Evolutionary conservation across 2,888 invertebrate genomes (phyloP).

Genomic region (Conops quadrifasciatus): DNA sequence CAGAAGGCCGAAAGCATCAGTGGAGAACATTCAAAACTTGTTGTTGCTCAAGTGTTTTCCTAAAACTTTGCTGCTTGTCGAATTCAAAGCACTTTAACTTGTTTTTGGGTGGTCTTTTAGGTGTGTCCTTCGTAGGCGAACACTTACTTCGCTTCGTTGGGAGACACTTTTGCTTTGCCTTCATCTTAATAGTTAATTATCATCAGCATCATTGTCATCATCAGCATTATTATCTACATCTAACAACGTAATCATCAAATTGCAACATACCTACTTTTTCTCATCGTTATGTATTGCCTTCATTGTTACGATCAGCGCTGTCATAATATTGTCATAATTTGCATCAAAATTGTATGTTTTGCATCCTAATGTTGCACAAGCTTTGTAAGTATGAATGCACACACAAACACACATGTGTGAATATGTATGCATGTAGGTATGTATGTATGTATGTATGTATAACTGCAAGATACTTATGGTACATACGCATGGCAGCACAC

Average conservation of each 20-base stretch:
- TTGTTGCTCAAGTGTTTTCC: constrained; percentile 26
- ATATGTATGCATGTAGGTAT: background rate
- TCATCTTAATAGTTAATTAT: background rate
- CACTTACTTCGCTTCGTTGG: no score
- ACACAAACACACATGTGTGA: no score
- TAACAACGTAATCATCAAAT: background rate
- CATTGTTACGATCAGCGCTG: no score
- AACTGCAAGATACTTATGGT: background rate
- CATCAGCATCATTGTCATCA: background rate
- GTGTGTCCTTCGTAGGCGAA: constrained; percentile 14
- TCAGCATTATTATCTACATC: background rate
- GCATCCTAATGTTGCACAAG: no score
- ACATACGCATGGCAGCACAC: no score
- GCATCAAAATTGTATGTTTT: no score
- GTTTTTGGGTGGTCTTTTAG: background rate
- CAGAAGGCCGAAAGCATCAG: background rate
- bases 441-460: background rate
- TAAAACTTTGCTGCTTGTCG: constrained; percentile 24
- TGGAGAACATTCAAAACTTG: constrained; percentile 20
- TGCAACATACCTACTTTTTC: background rate
- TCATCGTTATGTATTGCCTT: background rate
- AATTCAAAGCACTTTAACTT: constrained; percentile 15
- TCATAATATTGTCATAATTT: no score
- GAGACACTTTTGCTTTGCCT: no score
- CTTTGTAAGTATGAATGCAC: no score